These are phyloP conservation scores for Agrypnia vestita DNA, from an alignment of 1,140 invertebrate species.

Conservation along the genomic window DNA sequence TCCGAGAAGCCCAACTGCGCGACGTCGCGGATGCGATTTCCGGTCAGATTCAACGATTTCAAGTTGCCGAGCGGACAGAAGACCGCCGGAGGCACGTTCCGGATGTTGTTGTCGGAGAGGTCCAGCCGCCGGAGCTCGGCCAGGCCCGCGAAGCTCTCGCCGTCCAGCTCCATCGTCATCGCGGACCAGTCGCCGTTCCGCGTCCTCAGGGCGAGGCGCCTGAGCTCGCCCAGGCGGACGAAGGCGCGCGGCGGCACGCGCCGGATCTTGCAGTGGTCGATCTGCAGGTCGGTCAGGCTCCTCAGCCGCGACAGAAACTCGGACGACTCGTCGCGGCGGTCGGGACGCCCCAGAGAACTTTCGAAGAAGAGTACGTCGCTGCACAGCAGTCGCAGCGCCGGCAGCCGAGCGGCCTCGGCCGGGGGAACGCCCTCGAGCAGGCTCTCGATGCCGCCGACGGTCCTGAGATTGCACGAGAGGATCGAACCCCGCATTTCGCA, in stretches of 20 bases:
- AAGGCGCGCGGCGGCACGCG: conserved; percentile 81
- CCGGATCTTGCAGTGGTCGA: conserved; percentile 87
- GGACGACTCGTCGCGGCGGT: conserved; percentile 63
- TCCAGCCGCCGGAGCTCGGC: conserved; percentile 81
- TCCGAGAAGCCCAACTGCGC: conserved; percentile 79
- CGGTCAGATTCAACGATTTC: conserved; percentile 81
- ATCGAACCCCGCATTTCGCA: conserved; percentile 13
- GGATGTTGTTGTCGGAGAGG: conserved; percentile 86
- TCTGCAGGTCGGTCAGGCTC: conserved; percentile 79
- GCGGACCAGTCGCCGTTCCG: conserved; percentile 87
- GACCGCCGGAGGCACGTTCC: conserved; percentile 81
- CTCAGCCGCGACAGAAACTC: conserved; percentile 75
- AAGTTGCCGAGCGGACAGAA: conserved; percentile 84
- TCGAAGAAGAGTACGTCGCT: conserved; percentile 87
- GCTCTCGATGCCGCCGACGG: conserved; percentile 75
- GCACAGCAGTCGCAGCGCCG: conserved; percentile 82
- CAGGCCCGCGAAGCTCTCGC: conserved; percentile 80
- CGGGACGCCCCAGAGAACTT: conserved; percentile 75
- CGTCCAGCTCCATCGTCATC: conserved; percentile 83
- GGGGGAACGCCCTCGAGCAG: conserved; percentile 76
- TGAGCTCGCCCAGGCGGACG: conserved; percentile 78
- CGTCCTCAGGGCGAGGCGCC: conserved; percentile 80
- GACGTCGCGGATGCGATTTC: conserved; percentile 86
- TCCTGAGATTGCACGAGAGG: conserved; percentile 77
- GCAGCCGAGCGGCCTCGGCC: conserved; percentile 75